Base-by-base conservation (phyloP, 53 echinoderm and acorn worm species). In the Luidia sarsii region DNA sequence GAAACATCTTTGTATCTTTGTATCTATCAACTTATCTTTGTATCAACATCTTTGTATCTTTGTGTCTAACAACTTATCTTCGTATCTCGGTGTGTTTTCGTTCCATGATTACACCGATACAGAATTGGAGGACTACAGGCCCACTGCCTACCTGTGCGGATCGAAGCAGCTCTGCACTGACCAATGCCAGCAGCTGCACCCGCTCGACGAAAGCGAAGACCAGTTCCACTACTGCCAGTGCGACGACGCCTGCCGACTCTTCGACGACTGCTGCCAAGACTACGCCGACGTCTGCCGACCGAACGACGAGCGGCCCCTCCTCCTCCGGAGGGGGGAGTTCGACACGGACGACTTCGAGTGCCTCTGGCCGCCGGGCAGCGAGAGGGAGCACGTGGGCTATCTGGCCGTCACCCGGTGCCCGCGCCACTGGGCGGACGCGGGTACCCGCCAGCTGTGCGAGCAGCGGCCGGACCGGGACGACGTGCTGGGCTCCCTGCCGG, bases 201-300 rank as follows among this genome's bases (percentile, higher is more conserved):
- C 59, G 1, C 30, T 77, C 31, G 43, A 19, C 46, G 39, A 30
- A 1, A 32, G 33, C 31, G 63, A 79, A 21, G 46, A 57, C 55
- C 33, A 25, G 4, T 57, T 57, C 9, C 59, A 57, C 59, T 70
- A 70, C 28, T 83, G 83, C 50, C 70, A 70, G 32, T 83, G 83
- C 41, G 83, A 83, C 25, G 60, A 70, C 36, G 60, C 33, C 1
- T 83, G 83, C 55, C 23, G 28, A 7, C 0, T 60, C 10, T 60
- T 83, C 14, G 83, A 61, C 46, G 83, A 83, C 55, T 83, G 83
- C n/a, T 84, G 84, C 20, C 50, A 63, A n/a, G 64, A 73, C 59
- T 33, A 63, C 57, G 32, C 35, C 9, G 39, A 31, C 1, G 32
- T 22, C 21, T 84, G 84, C 39, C 7, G 18, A 1, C 68, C 41